Evolutionary conservation across 2,888 invertebrate species (phyloP).

Genomic region (Mamestra brassicae): DNA sequence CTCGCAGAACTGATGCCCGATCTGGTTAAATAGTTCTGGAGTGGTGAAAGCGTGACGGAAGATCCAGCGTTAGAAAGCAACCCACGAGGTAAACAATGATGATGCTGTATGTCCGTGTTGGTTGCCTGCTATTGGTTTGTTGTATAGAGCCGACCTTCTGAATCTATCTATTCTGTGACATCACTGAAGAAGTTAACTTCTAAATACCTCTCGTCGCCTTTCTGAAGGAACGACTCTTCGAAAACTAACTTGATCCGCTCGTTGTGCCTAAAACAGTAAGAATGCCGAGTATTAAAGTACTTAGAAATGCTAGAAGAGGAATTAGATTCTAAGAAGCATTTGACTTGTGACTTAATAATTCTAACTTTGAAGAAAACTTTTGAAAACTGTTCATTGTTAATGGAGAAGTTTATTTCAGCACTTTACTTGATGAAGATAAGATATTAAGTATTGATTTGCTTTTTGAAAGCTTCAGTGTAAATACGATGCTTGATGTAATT

Average conservation of each 20-base stretch:
- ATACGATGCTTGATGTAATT: background rate
- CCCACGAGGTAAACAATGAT: too few species aligned
- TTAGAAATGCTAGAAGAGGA: conserved; percentile 29
- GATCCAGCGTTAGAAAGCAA: too few species aligned
- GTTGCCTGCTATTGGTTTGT: too few species aligned
- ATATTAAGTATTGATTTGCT: conserved; percentile 12
- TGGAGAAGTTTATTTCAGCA: conserved; percentile 25
- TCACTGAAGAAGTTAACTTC: conserved; percentile 41
- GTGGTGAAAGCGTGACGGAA: too few species aligned
- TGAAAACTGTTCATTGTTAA: conserved; percentile 34
- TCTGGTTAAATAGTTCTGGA: too few species aligned
- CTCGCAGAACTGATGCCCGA: too few species aligned
- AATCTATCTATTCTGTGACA: background rate
- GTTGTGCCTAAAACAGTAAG: conserved; percentile 91
- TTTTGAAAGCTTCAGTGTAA: background rate
- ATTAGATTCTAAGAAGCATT: conserved; percentile 41
- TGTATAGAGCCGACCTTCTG: conserved; percentile 5
- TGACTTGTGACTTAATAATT: conserved; percentile 45
- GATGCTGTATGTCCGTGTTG: too few species aligned
- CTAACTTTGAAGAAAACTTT: conserved; percentile 14
- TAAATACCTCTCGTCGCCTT: conserved; percentile 94
- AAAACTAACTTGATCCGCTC: conserved; percentile 95
- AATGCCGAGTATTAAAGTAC: conserved; percentile 33
- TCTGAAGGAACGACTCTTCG: conserved; percentile 94
- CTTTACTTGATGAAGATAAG: conserved; percentile 20